Evolutionary conservation across 1,140 invertebrate species (phyloP).

Genomic region (Muscidifurax raptorellus): DNA sequence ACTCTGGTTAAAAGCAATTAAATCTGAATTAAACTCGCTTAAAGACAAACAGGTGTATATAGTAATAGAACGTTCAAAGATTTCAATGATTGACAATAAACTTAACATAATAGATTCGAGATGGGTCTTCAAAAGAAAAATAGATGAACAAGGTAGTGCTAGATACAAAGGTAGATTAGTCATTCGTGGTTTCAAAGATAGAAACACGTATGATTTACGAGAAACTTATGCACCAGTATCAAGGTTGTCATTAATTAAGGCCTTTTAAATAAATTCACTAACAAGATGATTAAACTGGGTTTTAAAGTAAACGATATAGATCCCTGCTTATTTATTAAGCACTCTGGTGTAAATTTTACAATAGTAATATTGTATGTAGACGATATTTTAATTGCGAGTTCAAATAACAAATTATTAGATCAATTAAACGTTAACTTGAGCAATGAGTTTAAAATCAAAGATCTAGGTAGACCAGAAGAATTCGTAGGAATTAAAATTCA

Average conservation of each 20-base stretch:
- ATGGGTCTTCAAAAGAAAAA: conserved; percentile 50
- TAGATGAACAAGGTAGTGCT: not conserved
- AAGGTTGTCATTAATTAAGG: conserved; percentile 34
- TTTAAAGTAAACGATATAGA: conserved; percentile 55
- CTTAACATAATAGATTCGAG: conserved; percentile 48
- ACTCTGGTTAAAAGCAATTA: not conserved
- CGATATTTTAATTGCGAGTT: conserved; percentile 38
- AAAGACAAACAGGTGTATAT: not conserved
- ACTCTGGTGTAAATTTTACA: not conserved
- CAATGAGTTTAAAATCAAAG: conserved; percentile 26
- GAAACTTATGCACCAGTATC: conserved; percentile 49
- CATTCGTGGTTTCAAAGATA: conserved; percentile 48
- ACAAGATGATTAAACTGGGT: conserved; percentile 16
- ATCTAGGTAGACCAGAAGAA: conserved; percentile 18
- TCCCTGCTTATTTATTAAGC: conserved; percentile 59
- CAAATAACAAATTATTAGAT: not conserved
- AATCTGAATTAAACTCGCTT: not conserved
- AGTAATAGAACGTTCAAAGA: not conserved
- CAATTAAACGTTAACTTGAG: conserved; percentile 1
- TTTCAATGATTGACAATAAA: not conserved
- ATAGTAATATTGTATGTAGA: conserved; percentile 43
- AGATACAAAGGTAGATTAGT: conserved; percentile 45
- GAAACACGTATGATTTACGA: conserved; percentile 36
- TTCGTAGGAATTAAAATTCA: conserved; percentile 30
- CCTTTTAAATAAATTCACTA: conserved; percentile 14